Percentiles rank a stretch among this genome's conserved stretches.
Conservation (phyloP, 2,797 vertebrate genomes). For the Margarornis squamiger region DNA sequence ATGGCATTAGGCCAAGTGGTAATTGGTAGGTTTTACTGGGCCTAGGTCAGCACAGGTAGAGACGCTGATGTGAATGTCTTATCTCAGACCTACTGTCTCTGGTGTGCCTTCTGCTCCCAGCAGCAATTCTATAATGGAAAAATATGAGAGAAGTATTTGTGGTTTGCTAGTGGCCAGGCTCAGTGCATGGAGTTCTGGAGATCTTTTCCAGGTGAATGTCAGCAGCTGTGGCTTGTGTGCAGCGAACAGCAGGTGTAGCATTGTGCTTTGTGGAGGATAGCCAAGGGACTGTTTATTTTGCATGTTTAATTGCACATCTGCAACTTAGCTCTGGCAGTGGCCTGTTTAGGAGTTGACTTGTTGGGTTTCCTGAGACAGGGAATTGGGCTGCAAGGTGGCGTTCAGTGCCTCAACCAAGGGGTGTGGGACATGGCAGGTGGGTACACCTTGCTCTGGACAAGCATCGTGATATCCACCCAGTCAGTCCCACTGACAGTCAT, state of each 20-base stretch:
- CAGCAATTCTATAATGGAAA: not conserved
- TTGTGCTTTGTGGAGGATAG: not conserved
- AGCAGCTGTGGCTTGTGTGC: not conserved
- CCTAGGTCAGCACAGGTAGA: not conserved
- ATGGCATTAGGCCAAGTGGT: not conserved
- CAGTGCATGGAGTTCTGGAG: not conserved
- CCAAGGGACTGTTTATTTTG: not conserved
- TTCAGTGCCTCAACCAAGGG: not conserved
- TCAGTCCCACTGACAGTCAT: not conserved
- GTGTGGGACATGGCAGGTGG: not conserved
- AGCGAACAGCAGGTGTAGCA: not conserved
- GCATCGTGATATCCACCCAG: rapidly evolving
- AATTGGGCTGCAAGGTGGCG: not conserved
- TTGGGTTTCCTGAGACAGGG: not conserved
- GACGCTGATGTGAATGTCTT: not conserved
- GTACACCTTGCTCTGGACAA: not conserved
- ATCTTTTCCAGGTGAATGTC: not conserved
- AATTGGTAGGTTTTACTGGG: not conserved
- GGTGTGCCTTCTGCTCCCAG: not conserved
- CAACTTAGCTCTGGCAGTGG: not conserved
- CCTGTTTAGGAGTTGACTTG: not conserved
- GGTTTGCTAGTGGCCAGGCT: not conserved
- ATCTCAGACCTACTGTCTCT: not conserved
- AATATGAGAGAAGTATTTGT: not conserved
- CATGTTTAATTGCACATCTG: not conserved